These are phyloP conservation scores for Pteruthius melanotis DNA, from an alignment of 2,113 vertebrate genomes.

Conservation along the genomic window DNA sequence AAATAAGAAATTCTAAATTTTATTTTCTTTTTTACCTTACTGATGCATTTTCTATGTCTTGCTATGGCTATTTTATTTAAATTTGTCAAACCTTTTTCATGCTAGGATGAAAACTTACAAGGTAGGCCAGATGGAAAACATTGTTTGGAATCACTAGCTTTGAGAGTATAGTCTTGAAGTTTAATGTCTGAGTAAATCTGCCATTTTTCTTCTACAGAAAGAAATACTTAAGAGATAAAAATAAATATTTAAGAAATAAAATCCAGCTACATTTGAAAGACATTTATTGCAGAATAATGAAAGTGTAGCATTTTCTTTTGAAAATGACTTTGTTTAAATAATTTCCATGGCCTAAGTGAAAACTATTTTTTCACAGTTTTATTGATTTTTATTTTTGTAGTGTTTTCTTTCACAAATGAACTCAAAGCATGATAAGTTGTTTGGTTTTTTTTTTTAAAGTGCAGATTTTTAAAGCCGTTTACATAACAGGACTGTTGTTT, in stretches of 20 bases:
- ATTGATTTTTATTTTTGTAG: background rate
- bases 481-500: background rate
- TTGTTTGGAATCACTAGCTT: background rate
- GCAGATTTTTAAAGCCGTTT: background rate
- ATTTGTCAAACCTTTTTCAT: background rate
- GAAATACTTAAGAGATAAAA: background rate
- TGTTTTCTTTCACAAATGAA: background rate
- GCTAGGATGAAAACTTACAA: background rate
- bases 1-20: background rate
- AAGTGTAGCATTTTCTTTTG: background rate
- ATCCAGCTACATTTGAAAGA: background rate
- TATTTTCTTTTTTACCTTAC: background rate
- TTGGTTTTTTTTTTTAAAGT: background rate
- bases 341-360: background rate
- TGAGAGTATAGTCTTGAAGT: background rate
- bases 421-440: background rate
- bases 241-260: background rate
- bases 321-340: background rate
- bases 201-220: background rate
- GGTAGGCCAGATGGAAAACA: background rate
- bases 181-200: background rate
- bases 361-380: background rate
- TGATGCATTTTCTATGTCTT: background rate
- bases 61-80: background rate
- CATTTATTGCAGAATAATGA: background rate